Percentiles rank a stretch among this genome's conserved stretches.
These are phyloP conservation scores for Eucidaris tribuloides DNA, from an alignment of 35 echinoderm and acorn worm genomes.

Conservation along the genomic window DNA sequence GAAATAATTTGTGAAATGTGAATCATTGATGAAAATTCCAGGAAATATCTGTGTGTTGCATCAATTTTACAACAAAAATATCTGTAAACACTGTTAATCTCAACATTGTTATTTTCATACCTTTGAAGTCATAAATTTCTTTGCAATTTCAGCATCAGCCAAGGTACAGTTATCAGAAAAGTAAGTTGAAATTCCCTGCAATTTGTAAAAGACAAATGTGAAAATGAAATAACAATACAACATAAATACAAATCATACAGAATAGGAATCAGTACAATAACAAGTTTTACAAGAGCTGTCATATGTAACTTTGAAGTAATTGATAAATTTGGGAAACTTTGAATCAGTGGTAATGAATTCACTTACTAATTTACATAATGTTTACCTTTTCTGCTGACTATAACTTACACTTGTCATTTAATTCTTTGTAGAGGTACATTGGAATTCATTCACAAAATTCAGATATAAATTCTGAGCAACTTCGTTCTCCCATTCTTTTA, in stretches of 20 bases:
- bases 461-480: too few species aligned
- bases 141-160: constrained; percentile 74
- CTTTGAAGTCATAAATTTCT: constrained; percentile 78
- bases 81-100: background rate
- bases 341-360: too few species aligned
- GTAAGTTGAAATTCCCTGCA: constrained; percentile 79
- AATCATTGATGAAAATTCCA: background rate
- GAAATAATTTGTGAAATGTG: background rate
- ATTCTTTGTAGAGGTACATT: too few species aligned
- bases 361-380: too few species aligned
- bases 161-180: constrained; percentile 75
- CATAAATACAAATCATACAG: background rate
- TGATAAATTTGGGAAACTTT: too few species aligned
- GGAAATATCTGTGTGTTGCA: background rate
- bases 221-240: background rate
- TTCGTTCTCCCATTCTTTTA: too few species aligned
- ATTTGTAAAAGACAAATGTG: background rate
- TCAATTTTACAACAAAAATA: background rate
- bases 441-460: too few species aligned
- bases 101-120: background rate
- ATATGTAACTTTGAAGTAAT: too few species aligned
- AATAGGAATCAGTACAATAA: background rate
- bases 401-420: too few species aligned
- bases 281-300: too few species aligned
- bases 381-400: too few species aligned